phyloP scores from a whole-genome alignment of 2,888 invertebrate species.

The Gnatocerus cornutus region DNA sequence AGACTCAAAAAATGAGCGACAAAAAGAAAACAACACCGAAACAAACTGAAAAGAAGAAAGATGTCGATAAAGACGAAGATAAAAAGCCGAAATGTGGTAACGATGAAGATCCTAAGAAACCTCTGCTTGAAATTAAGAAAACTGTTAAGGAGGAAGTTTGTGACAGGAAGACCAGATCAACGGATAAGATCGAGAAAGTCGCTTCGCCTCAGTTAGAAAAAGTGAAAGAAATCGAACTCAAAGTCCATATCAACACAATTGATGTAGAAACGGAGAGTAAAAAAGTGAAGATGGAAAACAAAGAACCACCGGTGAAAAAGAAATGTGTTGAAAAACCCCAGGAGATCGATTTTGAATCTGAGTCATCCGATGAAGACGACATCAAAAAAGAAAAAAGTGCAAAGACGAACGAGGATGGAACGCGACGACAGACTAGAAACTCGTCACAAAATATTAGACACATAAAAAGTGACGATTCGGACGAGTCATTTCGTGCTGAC shows the following conservation, averaged over 20 bases:
- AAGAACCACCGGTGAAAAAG: constrained; percentile 8
- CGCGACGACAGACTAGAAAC: constrained; percentile 56
- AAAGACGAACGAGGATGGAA: constrained; percentile 43
- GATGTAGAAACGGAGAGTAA: constrained; percentile 21
- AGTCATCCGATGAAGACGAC: constrained; percentile 13
- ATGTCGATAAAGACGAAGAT: constrained; percentile 56
- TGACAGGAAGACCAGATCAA: constrained; percentile 59
- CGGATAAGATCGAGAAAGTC: constrained; percentile 34
- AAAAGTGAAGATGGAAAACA: constrained; percentile 16
- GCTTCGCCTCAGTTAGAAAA: constrained; percentile 43
- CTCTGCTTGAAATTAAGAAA: constrained; percentile 54
- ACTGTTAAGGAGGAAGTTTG: constrained; percentile 52
- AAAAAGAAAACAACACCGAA: constrained; percentile 32
- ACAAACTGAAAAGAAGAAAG: constrained; percentile 51
- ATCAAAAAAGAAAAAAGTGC: constrained; percentile 47
- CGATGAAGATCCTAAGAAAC: constrained; percentile 55
- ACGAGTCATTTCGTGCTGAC: constrained; percentile 60
- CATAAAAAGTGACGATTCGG: constrained; percentile 58
- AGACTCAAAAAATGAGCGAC: constrained; percentile 9
- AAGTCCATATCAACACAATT: constrained; percentile 31
- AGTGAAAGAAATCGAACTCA: constrained; percentile 23
- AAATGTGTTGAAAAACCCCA: not conserved
- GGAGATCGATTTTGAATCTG: constrained; percentile 33
- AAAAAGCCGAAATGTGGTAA: constrained; percentile 41
- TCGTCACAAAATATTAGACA: constrained; percentile 50